A percentile compares a stretch with the other conserved stretches of the same genome.
phyloP scores from a whole-genome alignment of 2,888 invertebrate species.

The Lomographa bimaculata region DNA sequence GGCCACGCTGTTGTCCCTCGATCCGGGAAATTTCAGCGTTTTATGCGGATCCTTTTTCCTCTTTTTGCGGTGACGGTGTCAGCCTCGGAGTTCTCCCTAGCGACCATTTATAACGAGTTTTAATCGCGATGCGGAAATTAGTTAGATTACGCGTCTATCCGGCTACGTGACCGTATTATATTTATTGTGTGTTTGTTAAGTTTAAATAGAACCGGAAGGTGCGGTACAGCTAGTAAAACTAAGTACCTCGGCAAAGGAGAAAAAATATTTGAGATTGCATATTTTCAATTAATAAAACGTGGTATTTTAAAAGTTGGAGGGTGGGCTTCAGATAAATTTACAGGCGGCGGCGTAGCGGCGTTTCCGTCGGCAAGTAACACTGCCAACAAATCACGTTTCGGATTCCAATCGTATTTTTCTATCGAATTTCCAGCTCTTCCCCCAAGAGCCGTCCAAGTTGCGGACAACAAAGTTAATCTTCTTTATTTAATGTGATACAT shows the following conservation, averaged over 20 bases:
- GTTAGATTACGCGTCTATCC: conserved; percentile 59
- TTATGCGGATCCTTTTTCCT: conserved; percentile 54
- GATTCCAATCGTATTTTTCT: conserved; percentile 57
- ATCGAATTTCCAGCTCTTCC: conserved; percentile 48
- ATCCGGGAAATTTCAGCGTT: conserved; percentile 53
- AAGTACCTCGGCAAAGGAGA: conserved; percentile 34
- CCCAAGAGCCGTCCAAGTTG: conserved; percentile 34
- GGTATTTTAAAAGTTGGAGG: conserved; percentile 20
- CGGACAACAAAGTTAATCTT: conserved; percentile 32
- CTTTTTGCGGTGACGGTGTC: conserved; percentile 66
- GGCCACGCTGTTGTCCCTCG: conserved; percentile 23
- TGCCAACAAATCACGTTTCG: conserved; percentile 52
- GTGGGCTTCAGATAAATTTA: conserved; percentile 27
- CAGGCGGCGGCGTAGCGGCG: conserved; percentile 15
- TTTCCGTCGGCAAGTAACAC: conserved; percentile 22
- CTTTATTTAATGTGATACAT: conserved; percentile 17
- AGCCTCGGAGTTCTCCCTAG: conserved; percentile 49
- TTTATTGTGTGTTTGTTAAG: conserved; percentile 59
- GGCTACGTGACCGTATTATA: conserved; percentile 50
- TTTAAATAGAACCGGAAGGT: conserved; percentile 44
- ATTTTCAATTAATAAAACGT: conserved; percentile 37
- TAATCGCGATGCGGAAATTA: conserved; percentile 68
- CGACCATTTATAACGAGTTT: conserved; percentile 67
- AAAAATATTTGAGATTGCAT: conserved; percentile 30
- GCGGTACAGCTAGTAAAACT: conserved; percentile 39